Evolutionary conservation across 2,888 invertebrate genomes (phyloP).

Genomic region (Celastrina argiolus): DNA sequence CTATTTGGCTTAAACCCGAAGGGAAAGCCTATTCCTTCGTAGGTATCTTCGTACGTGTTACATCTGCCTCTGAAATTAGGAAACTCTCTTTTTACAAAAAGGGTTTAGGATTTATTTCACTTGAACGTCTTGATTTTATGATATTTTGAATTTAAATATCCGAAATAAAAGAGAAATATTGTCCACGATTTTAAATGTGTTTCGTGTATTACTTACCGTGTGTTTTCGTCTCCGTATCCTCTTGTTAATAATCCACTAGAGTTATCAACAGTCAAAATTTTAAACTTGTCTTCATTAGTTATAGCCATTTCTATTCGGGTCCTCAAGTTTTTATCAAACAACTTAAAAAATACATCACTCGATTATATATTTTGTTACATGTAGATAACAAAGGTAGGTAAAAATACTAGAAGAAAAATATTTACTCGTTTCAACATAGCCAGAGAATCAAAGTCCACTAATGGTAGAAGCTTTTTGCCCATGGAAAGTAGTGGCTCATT

Average conservation of each 20-base stretch:
- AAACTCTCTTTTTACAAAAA: not conserved
- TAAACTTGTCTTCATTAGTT: constrained; percentile 46
- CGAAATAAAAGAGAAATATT: no score
- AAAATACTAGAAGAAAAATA: no score
- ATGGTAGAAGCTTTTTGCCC: constrained; percentile 83
- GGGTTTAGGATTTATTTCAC: no score
- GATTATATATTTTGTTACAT: no score
- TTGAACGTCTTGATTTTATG: no score
- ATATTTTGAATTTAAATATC: no score
- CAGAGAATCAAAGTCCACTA: constrained; percentile 84
- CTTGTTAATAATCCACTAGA: constrained; percentile 43
- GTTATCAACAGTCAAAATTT: constrained; percentile 48
- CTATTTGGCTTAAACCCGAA: constrained; percentile 71
- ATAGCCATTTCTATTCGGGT: constrained; percentile 41
- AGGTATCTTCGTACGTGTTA: constrained; percentile 81
- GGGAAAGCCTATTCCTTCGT: constrained; percentile 86
- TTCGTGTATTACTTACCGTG: constrained; percentile 38
- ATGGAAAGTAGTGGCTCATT: constrained; percentile 84
- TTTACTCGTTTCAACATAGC: constrained; percentile 88
- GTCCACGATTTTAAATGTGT: no score
- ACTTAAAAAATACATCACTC: constrained; percentile 39
- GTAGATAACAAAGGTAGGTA: no score
- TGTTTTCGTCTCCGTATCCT: constrained; percentile 44
- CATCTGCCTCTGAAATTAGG: constrained; percentile 72
- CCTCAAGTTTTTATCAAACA: constrained; percentile 46